Percentiles rank a stretch among this genome's conserved stretches.
These are phyloP conservation scores for Cantharis lateralis DNA, from an alignment of 2,888 invertebrate genomes.

Conservation along the genomic window DNA sequence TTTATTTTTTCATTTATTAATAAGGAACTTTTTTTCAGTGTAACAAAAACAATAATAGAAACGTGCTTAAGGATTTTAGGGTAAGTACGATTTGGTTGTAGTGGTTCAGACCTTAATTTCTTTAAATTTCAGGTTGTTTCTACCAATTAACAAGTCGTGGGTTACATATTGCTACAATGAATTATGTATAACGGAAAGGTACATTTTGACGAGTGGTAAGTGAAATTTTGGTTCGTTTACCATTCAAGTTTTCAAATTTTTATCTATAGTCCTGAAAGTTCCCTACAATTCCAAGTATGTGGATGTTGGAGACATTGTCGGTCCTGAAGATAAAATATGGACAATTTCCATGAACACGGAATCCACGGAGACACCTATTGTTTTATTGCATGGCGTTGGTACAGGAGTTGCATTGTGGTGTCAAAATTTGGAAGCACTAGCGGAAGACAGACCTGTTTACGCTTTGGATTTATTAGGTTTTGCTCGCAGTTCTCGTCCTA, in stretches of 20 bases:
- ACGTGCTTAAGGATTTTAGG: neutral
- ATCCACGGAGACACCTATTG: slow-evolving; percentile 74
- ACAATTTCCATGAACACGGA: slow-evolving; percentile 64
- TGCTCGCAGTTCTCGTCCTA: slow-evolving; percentile 88
- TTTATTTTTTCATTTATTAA: too few species aligned
- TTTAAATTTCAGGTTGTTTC: neutral
- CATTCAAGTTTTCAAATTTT: neutral
- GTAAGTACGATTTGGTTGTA: neutral
- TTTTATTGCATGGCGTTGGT: slow-evolving; percentile 92
- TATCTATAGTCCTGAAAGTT: neutral
- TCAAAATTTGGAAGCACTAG: slow-evolving; percentile 82
- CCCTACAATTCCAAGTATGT: slow-evolving; percentile 47
- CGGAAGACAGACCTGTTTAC: slow-evolving; percentile 67
- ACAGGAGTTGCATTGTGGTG: slow-evolving; percentile 93
- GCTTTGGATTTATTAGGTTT: slow-evolving; percentile 62
- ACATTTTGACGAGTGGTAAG: neutral
- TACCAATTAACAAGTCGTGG: neutral
- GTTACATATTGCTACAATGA: neutral
- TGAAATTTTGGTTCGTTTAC: neutral
- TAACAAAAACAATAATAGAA: neutral
- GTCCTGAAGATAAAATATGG: slow-evolving; percentile 66
- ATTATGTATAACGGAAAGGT: neutral
- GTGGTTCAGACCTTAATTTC: neutral
- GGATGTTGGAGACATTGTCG: slow-evolving; percentile 59
- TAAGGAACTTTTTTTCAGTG: neutral